phyloP scores from a whole-genome alignment of 2,888 invertebrate genomes.

The Thalpophila matura region DNA sequence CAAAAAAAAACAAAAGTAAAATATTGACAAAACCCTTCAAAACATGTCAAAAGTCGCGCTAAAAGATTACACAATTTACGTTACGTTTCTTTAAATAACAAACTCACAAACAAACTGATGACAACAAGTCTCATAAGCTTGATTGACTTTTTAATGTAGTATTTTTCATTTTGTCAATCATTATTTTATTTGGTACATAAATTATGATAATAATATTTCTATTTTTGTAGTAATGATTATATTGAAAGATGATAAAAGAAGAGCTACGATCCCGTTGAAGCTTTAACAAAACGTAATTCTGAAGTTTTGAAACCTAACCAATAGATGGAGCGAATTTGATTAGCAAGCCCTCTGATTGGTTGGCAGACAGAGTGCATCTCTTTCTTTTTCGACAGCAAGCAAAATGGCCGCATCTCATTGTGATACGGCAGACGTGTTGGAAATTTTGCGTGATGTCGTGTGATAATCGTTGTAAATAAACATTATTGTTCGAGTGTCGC shows the following conservation, averaged over 20 bases:
- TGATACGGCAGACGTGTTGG: conserved; percentile 85
- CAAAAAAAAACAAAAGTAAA: conserved; percentile 15
- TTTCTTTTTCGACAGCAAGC: conserved; percentile 76
- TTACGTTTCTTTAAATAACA: not conserved
- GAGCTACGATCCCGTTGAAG: too few species aligned
- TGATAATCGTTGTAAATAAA: conserved; percentile 82
- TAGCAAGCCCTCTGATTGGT: conserved; percentile 63
- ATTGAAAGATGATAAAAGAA: too few species aligned
- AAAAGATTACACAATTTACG: not conserved
- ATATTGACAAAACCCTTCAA: conserved; percentile 18
- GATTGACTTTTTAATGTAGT: too few species aligned
- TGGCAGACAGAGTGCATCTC: conserved; percentile 66
- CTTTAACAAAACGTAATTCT: conserved; percentile 35
- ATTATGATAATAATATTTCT: too few species aligned
- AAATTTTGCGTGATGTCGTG: conserved; percentile 76
- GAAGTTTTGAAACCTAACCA: conserved; percentile 22
- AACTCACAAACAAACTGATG: not conserved
- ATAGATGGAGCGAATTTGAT: conserved; percentile 25
- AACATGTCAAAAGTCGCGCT: conserved; percentile 35
- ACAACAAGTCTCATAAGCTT: too few species aligned
- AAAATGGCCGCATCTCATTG: conserved; percentile 87
- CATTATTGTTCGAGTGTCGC: conserved; percentile 75
- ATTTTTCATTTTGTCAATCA: too few species aligned
- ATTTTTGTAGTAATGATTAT: too few species aligned
- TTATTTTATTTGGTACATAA: too few species aligned